Evolutionary conservation across 2,888 invertebrate genomes (phyloP), one percentile per base, ranked within the genome.

Genomic region (Ornithoptera alexandrae): DNA sequence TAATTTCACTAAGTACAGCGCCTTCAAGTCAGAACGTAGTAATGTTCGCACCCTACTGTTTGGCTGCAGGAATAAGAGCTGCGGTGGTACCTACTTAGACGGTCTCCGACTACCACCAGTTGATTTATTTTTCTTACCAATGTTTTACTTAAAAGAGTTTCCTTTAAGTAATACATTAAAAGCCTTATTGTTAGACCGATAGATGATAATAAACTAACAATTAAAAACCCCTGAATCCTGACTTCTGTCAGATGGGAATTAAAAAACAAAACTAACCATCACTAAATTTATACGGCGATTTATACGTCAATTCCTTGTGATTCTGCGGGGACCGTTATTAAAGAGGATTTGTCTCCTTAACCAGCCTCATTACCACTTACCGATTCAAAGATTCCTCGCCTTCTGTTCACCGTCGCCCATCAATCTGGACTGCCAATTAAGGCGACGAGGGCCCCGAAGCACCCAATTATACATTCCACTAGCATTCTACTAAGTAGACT

Each of bases 311-410:
- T 59, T 15, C 17, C 36, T 58, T 1, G 18, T 46, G n/a, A 61
- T 39, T 22, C 20, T 18, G 24, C 42, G 56, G n/a, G 20, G 46
- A 64, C 60, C 36, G 63, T 68, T 68, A 68, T 64, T 64, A 59
- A 60, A 30, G 57, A 62, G 61, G 65, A 65, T 69, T 65, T 65
- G 65, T 65, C 65, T 57, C 65, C 62, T 78, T 77, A 75, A 79
- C 77, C 76, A 76, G 72, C 60, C 78, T 78, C 80, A 81, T 80
- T 81, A 79, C 76, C 79, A 79, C 78, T 73, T 67, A 68, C 76
- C 75, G 75, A 78, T 77, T 78, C 76, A 78, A 70, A 75, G 77
- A 80, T 78, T 77, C 79, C 74, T 72, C 67, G 64, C 60, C 70
- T 67, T 61, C 68, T 74, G 62, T 70, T 67, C 69, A 39, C 62